phyloP scores from a whole-genome alignment of 2,113 vertebrate genomes.

The Onychostruthus taczanowskii region DNA sequence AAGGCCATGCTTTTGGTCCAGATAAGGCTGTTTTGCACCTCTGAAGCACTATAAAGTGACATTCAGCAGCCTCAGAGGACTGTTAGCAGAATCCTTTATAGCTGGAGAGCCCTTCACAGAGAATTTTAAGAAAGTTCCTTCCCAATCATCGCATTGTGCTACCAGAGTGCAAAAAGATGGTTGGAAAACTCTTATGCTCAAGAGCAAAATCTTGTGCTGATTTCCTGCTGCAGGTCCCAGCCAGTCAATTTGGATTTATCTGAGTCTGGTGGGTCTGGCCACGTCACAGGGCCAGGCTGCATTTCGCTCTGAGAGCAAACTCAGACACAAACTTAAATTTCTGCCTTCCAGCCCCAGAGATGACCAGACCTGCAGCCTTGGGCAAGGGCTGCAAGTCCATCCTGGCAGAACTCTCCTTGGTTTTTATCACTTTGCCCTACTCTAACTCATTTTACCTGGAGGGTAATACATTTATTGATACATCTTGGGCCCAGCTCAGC shows the following conservation, averaged over 20 bases:
- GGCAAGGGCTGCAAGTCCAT: neutral
- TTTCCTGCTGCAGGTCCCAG: neutral
- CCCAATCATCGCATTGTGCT: neutral
- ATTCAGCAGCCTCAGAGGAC: neutral
- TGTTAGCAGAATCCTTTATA: neutral
- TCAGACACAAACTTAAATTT: neutral
- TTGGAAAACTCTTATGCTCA: neutral
- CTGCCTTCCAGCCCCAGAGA: neutral
- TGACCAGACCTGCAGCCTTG: neutral
- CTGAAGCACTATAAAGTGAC: neutral
- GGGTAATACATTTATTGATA: neutral
- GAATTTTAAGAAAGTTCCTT: neutral
- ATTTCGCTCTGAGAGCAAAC: neutral
- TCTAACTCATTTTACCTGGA: neutral
- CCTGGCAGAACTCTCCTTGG: neutral
- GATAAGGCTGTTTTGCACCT: conserved; percentile 19
- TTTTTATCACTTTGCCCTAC: neutral
- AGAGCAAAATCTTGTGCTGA: neutral
- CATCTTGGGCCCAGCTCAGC: neutral
- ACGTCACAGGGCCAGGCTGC: accelerated
- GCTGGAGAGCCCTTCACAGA: neutral
- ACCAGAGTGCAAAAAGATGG: accelerated
- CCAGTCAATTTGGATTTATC: neutral
- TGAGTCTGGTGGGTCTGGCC: neutral
- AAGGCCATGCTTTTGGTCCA: neutral